A percentile compares a stretch with the other conserved stretches of the same genome.
These are phyloP conservation scores for Tuta absoluta DNA, from an alignment of 2,888 invertebrate species.

Conservation along the genomic window DNA sequence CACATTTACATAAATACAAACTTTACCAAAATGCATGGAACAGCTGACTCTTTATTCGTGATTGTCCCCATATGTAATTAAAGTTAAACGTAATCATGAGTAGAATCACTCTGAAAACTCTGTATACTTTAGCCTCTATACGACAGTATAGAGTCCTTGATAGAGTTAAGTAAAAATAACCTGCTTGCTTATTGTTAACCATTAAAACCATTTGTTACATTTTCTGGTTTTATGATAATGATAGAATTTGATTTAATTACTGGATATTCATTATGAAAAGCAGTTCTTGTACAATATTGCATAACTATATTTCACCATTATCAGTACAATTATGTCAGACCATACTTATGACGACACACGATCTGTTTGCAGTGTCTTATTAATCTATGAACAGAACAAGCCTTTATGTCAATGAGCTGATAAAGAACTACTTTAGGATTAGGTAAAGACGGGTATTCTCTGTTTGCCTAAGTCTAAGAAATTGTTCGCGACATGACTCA, in stretches of 20 bases:
- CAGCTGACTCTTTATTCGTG: no score
- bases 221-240: not conserved
- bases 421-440: no score
- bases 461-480: constrained; percentile 2
- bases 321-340: not conserved
- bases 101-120: no score
- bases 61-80: no score
- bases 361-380: constrained; percentile 1
- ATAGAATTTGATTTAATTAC: not conserved
- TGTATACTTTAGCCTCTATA: no score
- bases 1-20: no score
- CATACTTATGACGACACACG: not conserved
- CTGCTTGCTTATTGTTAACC: no score
- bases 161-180: no score
- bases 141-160: no score
- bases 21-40: no score
- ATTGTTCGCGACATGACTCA: not conserved
- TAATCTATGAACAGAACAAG: not conserved
- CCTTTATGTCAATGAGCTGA: not conserved
- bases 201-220: not conserved
- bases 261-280: not conserved
- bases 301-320: not conserved
- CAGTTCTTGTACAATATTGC: not conserved
- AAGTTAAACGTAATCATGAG: no score
- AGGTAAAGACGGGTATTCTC: constrained; percentile 8